These are phyloP conservation scores for Lasioglossum leucozonium DNA, from an alignment of 2,888 invertebrate genomes.

Conservation along the genomic window DNA sequence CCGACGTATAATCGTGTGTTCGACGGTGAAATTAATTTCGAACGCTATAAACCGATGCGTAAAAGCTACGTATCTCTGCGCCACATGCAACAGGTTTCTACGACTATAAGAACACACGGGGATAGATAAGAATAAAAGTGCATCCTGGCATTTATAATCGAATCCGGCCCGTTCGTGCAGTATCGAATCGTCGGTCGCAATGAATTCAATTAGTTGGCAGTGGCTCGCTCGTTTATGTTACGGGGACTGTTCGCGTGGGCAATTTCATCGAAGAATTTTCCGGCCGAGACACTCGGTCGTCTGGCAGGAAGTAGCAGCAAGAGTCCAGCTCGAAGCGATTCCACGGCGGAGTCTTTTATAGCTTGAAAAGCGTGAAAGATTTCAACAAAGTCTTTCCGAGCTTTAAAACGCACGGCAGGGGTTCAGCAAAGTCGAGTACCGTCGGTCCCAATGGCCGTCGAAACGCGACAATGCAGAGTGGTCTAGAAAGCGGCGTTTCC, in stretches of 20 bases:
- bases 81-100: constrained; percentile 65
- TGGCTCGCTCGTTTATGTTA: background rate
- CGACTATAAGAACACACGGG: constrained; percentile 25
- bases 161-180: background rate
- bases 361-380: constrained; percentile 4
- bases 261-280: background rate
- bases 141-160: background rate
- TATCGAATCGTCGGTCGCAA: background rate
- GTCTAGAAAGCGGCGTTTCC: constrained; percentile 20
- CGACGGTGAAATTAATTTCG: constrained; percentile 40
- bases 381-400: background rate
- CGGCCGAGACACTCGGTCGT: background rate
- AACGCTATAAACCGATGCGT: constrained; percentile 37
- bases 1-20: constrained; percentile 29
- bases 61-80: constrained; percentile 28
- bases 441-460: background rate
- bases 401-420: background rate
- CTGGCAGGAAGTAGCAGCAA: background rate
- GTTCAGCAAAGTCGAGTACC: constrained; percentile 4
- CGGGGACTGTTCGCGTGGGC: background rate
- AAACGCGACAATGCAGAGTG: constrained; percentile 19
- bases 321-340: background rate
- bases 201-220: background rate
- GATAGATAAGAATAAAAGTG: constrained; percentile 17
- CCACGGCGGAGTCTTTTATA: background rate